A percentile compares a stretch with the other conserved stretches of the same genome.
phyloP scores from a whole-genome alignment of 2,797 vertebrate genomes.

The Sebastes itinus region DNA sequence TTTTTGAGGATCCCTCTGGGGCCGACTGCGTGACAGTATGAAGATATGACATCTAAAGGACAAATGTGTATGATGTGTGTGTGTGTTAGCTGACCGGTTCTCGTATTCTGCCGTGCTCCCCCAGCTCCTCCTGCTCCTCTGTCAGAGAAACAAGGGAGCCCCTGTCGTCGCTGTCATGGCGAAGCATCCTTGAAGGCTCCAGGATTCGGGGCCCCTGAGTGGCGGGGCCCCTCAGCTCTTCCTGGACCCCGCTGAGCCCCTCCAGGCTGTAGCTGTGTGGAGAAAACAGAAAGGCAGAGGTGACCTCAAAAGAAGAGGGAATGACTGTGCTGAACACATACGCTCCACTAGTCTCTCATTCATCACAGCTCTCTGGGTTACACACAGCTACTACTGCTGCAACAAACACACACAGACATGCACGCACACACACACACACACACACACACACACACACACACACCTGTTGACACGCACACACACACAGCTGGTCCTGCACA shows the following conservation, averaged over 20 bases:
- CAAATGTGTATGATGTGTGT: background rate
- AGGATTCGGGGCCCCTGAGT: slow-evolving; percentile 70
- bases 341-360: background rate
- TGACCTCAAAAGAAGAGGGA: slow-evolving; percentile 17
- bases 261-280: slow-evolving; percentile 94
- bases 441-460: slow-evolving; percentile 10
- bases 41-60: slow-evolving; percentile 28
- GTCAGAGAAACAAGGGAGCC: slow-evolving; percentile 90
- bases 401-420: background rate
- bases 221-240: slow-evolving; percentile 77
- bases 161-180: slow-evolving; percentile 81
- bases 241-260: slow-evolving; percentile 85
- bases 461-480: slow-evolving; percentile 10
- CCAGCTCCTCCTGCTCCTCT: slow-evolving; percentile 87
- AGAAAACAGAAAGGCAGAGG: slow-evolving; percentile 56
- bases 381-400: background rate
- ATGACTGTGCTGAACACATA: background rate
- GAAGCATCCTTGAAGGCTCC: slow-evolving; percentile 73
- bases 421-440: slow-evolving; percentile 10
- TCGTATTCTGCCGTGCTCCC: slow-evolving; percentile 75
- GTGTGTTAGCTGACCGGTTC: slow-evolving; percentile 81
- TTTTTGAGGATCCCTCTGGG: slow-evolving; percentile 9
- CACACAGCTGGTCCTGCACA: slow-evolving; percentile 40
- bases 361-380: slow-evolving; percentile 5
- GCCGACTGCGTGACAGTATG: background rate